A percentile compares a stretch with the other conserved stretches of the same genome.
Conservation (phyloP, 2,797 vertebrate species). For the Melanitta fusca region DNA sequence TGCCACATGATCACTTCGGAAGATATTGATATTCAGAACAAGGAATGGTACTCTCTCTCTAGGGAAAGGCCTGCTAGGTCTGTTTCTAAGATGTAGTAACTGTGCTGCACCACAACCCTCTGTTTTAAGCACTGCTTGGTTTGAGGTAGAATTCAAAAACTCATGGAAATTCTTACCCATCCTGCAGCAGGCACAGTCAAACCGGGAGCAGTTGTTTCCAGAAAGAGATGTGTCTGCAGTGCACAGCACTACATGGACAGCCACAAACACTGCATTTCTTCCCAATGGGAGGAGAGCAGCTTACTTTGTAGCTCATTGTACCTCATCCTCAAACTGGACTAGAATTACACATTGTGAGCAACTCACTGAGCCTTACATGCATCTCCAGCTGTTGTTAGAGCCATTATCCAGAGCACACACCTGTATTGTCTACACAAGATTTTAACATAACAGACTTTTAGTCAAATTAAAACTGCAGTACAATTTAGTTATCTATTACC, state of each 20-base stretch:
- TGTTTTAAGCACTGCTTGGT: neutral
- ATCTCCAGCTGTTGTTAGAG: neutral
- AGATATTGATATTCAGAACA: neutral
- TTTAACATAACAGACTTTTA: neutral
- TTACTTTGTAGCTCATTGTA: neutral
- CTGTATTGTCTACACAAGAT: neutral
- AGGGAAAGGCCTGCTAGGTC: neutral
- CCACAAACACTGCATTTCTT: neutral
- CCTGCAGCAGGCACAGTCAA: neutral
- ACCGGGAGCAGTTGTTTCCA: neutral
- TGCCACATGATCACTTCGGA: neutral
- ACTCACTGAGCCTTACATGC: neutral
- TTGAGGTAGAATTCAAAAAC: neutral
- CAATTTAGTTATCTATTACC: neutral
- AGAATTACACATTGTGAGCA: neutral
- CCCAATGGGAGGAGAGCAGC: neutral
- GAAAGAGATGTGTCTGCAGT: neutral
- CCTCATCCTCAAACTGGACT: neutral
- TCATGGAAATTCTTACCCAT: neutral
- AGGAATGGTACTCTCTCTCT: neutral
- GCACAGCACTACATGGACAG: neutral
- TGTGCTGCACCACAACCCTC: neutral
- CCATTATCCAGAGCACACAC: neutral
- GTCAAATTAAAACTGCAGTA: neutral
- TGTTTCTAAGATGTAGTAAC: neutral